Base-by-base conservation (phyloP, 2,113 vertebrate genomes). In the Dinomys branickii region DNA sequence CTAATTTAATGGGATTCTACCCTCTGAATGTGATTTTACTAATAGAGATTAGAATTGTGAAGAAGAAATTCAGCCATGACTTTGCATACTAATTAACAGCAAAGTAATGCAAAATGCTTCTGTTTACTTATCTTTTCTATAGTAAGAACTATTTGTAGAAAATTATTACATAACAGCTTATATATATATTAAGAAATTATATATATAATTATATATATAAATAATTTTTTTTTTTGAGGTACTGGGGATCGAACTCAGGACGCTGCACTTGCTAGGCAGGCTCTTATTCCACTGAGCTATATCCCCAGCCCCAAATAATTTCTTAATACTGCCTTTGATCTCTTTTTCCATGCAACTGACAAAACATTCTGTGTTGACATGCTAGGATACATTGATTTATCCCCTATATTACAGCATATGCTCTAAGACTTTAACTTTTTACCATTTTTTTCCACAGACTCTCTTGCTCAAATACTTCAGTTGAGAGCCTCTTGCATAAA, bases 381-480 rank as follows among this genome's bases (percentile, higher is more conserved):
- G 41, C 89, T 91, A 75, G 52, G 19, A 41, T 41, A 50, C 69
- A 67, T 50, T 88, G 6, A 78, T 85, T 96, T 81, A 84, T 89
- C 96, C 24, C 92, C 16, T 69, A 2, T 67, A 54, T 22, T 33
- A 75, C 4, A 80, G 44, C 58, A 86, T 80, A n/a, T 14, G 50
- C 41, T 73, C 35, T 88, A 86, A 52, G 8, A 67, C 41, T 82
- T 98, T 71, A 47, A 61, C 61, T 82, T 95, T 96, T 81, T 81
- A 6, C 50, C 80, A 5, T 52, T 97, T 95, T 94, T 93, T 98
- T 98, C 96, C 85, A 90, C 95, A 98, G 82, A 88, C 89, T 96
- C 56, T 90, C 67, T 91, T 92, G 86, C 19, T 1, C 56, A 85
- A 91, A 97, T 92, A 92, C 93, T 80, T 94, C 65, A 87, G 22